Conservation (phyloP, 2,888 invertebrate species). For the Alsophila aescularia region DNA sequence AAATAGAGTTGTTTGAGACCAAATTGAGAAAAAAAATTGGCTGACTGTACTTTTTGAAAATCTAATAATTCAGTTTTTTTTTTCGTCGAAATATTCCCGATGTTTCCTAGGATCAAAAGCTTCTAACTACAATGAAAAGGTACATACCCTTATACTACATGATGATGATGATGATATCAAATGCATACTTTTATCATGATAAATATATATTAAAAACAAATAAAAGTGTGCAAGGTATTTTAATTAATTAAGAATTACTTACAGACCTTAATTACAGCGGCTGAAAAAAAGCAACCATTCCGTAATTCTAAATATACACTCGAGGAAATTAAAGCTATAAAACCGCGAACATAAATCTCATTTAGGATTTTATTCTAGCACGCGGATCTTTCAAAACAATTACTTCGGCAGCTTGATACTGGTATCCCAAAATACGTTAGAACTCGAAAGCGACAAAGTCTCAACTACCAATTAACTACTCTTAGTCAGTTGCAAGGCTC, state of each 20-base stretch:
- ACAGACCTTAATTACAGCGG: slow-evolving; percentile 1
- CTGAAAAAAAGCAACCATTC: slow-evolving; percentile 22
- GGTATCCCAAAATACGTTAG: slow-evolving; percentile 54
- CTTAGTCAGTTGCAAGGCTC: slow-evolving; percentile 35
- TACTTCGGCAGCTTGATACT: slow-evolving; percentile 24
- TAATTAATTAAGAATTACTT: slow-evolving; percentile 17
- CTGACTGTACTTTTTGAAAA: too few species aligned
- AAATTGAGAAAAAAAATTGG: too few species aligned
- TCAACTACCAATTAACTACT: slow-evolving; percentile 39
- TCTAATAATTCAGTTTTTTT: too few species aligned
- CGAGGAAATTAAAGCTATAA: slow-evolving; percentile 39
- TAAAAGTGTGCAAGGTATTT: background rate
- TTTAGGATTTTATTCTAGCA: slow-evolving; percentile 47
- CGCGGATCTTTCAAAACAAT: slow-evolving; percentile 51
- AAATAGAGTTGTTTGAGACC: too few species aligned
- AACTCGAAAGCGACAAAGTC: slow-evolving; percentile 44
- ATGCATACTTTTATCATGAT: too few species aligned
- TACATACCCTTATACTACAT: too few species aligned
- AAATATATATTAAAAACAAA: too few species aligned
- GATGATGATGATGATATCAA: too few species aligned
- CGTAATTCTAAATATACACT: slow-evolving; percentile 28
- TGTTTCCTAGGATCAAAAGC: too few species aligned
- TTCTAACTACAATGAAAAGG: too few species aligned
- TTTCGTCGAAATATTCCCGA: too few species aligned
- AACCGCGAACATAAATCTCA: slow-evolving; percentile 45